Conservation (phyloP, 2,797 vertebrate species). For the Anomalospiza imberbis region DNA sequence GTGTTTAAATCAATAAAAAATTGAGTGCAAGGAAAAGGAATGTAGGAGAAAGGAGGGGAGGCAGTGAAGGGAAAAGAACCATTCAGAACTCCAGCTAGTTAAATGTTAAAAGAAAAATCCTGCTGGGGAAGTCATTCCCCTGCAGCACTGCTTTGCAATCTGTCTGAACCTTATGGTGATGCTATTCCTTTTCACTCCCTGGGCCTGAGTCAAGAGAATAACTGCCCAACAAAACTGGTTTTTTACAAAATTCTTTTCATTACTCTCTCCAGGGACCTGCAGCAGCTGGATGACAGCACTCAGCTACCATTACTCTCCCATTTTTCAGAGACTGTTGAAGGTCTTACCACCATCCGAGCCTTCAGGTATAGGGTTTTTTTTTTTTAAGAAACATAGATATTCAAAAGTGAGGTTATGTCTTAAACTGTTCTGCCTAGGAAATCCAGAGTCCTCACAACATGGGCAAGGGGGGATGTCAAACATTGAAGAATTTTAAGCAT, state of each 20-base stretch:
- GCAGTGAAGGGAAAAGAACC: not conserved
- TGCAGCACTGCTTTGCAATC: not conserved
- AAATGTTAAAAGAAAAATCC: not conserved
- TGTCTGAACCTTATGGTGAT: not conserved
- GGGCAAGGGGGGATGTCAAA: not conserved
- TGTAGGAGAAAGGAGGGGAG: not conserved
- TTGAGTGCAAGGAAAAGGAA: not conserved
- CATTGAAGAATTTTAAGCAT: not conserved
- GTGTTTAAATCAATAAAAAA: not conserved
- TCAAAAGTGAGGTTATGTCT: not conserved
- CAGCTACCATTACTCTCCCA: constrained; percentile 94
- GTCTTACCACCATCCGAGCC: constrained; percentile 93
- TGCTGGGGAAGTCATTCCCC: not conserved
- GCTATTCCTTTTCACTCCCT: not conserved
- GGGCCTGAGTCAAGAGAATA: not conserved
- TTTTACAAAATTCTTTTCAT: not conserved
- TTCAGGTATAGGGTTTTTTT: constrained; percentile 84
- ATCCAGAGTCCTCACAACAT: not conserved
- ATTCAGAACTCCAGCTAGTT: not conserved
- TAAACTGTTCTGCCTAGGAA: not conserved
- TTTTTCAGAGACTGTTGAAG: constrained; percentile 96
- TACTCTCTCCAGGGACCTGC: constrained; percentile 85
- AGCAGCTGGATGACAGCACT: constrained; percentile 95
- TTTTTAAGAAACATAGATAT: not conserved
- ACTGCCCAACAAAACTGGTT: not conserved